Evolutionary conservation across 2,888 invertebrate species (phyloP), one percentile per base, ranked within the genome.

Genomic region (Nudaria mundana): DNA sequence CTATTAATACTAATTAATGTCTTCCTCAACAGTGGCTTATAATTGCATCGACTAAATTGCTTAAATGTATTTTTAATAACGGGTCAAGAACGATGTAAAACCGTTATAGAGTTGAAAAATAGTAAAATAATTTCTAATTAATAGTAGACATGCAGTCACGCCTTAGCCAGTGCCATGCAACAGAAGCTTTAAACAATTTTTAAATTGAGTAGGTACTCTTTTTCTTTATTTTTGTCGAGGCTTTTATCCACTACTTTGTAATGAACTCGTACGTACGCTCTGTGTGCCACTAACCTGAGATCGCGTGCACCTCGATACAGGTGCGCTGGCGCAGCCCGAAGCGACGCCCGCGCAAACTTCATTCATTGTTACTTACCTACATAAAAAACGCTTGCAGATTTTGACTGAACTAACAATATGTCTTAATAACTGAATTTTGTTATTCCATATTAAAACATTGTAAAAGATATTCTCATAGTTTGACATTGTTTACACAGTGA

Each of bases 231-330:
- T n/a, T n/a, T n/a, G n/a, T n/a, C n/a, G n/a, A n/a, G n/a, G n/a
- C n/a, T 20, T 4, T 20, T 20, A 20, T 7, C 8, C 7, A 20
- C 20, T 7, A 7, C 20, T 3, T 20, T 20, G 8, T 4, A 20
- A 20, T 20, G 20, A 20, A 5, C 8, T 7, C 6, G 18, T 5
- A 18, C 5, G 20, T 7, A 5, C 20, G 5, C 20, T 5, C n/a
- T n/a, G 8, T 53, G 40, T 74, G 46, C 14, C 46, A 49, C 15
- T 36, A 33, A 18, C 73, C 46, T 75, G 57, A 81, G 53, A 81
- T 85, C 76, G 85, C 85, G 85, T 86, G 87, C 73, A 75, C 52
- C 37, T 33, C 44, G 69, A 66, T 79, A 85, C 86, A 86, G 85
- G 85, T 86, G 87, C 74, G 66, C 67, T 44, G 58, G 55, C 67